These are phyloP conservation scores for Bubo scandiacus DNA, from an alignment of 2,113 vertebrate species.

Conservation along the genomic window DNA sequence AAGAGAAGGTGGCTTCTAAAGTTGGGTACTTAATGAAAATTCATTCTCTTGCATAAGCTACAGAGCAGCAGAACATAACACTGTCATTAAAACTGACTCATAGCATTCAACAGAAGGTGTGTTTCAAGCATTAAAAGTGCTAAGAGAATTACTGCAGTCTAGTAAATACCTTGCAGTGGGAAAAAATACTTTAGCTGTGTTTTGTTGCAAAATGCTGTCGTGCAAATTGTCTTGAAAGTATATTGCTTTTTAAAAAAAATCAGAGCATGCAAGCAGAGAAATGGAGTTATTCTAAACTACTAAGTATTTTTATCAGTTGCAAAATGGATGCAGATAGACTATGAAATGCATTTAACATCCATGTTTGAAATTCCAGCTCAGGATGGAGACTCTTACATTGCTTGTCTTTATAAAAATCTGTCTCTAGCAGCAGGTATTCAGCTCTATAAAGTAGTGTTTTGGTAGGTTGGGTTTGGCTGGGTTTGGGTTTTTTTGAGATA, in stretches of 20 bases:
- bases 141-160: slow-evolving; percentile 50
- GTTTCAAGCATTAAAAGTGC: slow-evolving; percentile 50
- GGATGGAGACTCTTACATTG: background rate
- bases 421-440: background rate
- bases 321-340: background rate
- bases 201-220: background rate
- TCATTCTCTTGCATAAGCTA: slow-evolving; percentile 65
- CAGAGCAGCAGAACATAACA: slow-evolving; percentile 54
- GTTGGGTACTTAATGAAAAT: slow-evolving; percentile 66
- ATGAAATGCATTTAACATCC: background rate
- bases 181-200: background rate
- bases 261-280: background rate
- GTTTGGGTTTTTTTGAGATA: background rate
- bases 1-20: slow-evolving; percentile 63
- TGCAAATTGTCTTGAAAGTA: background rate
- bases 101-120: slow-evolving; percentile 65
- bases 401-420: background rate
- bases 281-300: background rate
- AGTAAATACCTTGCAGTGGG: slow-evolving; percentile 42
- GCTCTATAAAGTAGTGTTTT: background rate
- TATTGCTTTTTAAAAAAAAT: background rate
- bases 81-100: slow-evolving; percentile 72
- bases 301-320: background rate
- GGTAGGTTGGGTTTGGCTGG: background rate
- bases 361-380: background rate